Percentiles rank a stretch among this genome's conserved stretches.
These are phyloP conservation scores for Potamarius usumacintae DNA, from an alignment of 2,113 vertebrate genomes.

Conservation along the genomic window DNA sequence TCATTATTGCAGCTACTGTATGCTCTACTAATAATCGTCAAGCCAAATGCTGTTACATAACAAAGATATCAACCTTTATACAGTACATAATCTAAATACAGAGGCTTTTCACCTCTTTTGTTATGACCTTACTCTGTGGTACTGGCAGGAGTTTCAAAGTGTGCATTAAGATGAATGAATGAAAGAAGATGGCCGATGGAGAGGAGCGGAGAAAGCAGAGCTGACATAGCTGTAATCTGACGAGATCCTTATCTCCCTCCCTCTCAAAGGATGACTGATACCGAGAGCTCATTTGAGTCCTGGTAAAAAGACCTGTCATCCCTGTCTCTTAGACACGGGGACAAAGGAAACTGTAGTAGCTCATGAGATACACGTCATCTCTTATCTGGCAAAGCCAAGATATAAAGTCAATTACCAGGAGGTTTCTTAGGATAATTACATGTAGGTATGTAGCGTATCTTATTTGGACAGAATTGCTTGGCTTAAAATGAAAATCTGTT, in stretches of 20 bases:
- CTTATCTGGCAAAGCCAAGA: constrained; percentile 36
- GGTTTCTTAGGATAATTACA: constrained; percentile 37
- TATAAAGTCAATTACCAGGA: constrained; percentile 35
- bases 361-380: constrained; percentile 23
- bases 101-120: neutral
- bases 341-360: constrained; percentile 31
- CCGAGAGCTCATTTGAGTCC: constrained; percentile 17
- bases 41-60: neutral
- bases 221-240: constrained; percentile 12
- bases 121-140: neutral
- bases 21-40: neutral
- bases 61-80: neutral
- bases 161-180: constrained; percentile 4
- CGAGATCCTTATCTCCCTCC: constrained; percentile 31
- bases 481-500: constrained; percentile 24
- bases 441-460: constrained; percentile 16
- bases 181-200: constrained; percentile 4
- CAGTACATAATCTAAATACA: neutral
- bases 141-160: neutral
- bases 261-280: constrained; percentile 25
- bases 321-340: constrained; percentile 20
- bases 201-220: neutral
- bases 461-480: constrained; percentile 40
- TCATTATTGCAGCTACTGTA: neutral
- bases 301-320: constrained; percentile 39